Evolutionary conservation across 2,888 invertebrate species (phyloP).

Genomic region (Drosophila kambysellisi): DNA sequence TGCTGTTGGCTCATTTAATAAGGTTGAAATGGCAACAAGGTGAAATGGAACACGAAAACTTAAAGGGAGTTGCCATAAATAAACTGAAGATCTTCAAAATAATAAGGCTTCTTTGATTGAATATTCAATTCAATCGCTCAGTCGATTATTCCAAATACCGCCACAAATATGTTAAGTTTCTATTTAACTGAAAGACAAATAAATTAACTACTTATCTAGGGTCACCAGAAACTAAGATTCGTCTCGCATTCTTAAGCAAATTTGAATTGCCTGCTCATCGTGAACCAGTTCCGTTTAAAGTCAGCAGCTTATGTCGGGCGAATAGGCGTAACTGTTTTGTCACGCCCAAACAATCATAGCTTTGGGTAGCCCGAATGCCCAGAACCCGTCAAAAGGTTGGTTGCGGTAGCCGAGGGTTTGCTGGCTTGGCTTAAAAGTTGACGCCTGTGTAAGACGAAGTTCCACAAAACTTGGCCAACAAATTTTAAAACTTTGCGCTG

Average conservation of each 20-base stretch:
- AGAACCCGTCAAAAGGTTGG: neutral
- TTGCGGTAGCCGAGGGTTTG: neutral
- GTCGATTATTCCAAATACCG: neutral
- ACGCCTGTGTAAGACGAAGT: slow-evolving; percentile 21
- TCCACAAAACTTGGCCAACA: slow-evolving; percentile 38
- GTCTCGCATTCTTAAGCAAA: slow-evolving; percentile 2
- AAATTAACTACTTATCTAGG: neutral
- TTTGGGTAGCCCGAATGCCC: neutral
- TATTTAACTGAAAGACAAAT: neutral
- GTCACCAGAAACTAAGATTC: neutral
- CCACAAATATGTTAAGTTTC: neutral
- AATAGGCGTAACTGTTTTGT: slow-evolving; percentile 36
- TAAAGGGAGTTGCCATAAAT: neutral
- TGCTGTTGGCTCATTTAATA: neutral
- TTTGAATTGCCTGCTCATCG: neutral
- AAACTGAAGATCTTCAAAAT: neutral
- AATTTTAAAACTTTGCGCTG: slow-evolving; percentile 44
- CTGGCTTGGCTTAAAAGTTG: slow-evolving; percentile 10
- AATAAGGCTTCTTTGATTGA: neutral
- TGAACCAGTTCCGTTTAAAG: slow-evolving; percentile 9
- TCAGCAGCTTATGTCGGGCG: slow-evolving; percentile 15
- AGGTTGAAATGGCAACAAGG: neutral
- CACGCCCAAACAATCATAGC: slow-evolving; percentile 28
- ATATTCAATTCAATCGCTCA: neutral
- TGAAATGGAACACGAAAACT: neutral